Evolutionary conservation across 2,888 invertebrate species (phyloP).

Genomic region (Cheilosia pagana): DNA sequence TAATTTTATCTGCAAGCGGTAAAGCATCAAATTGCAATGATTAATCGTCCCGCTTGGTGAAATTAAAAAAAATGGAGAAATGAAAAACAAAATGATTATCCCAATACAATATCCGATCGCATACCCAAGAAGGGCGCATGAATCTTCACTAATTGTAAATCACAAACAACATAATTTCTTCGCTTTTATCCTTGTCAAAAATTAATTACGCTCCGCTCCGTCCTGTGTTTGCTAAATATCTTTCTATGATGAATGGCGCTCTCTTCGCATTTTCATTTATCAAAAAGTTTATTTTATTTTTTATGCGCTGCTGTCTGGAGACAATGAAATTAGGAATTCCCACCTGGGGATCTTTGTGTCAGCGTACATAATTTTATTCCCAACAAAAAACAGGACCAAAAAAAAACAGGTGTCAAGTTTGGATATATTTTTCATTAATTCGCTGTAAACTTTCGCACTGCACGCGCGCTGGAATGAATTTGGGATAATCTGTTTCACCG

Average conservation of each 20-base stretch:
- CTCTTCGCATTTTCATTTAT: slow-evolving; percentile 28
- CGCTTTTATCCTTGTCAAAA: slow-evolving; percentile 54
- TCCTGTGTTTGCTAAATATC: background rate
- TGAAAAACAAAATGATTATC: background rate
- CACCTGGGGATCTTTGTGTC: slow-evolving; percentile 46
- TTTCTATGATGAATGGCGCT: slow-evolving; percentile 46
- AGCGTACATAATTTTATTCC: slow-evolving; percentile 10
- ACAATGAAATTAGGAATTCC: slow-evolving; percentile 35
- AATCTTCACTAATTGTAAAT: background rate
- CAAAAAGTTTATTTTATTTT: background rate
- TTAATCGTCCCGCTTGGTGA: background rate
- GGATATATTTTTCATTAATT: slow-evolving; percentile 49
- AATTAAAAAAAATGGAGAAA: background rate
- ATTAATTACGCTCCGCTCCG: slow-evolving; percentile 39
- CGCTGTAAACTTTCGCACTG: background rate
- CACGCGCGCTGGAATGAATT: too few species aligned
- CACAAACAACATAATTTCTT: slow-evolving; percentile 3
- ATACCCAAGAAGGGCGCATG: background rate
- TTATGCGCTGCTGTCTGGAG: background rate
- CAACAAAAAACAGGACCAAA: background rate
- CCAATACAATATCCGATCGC: background rate
- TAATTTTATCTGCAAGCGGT: background rate
- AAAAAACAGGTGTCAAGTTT: slow-evolving; percentile 16
- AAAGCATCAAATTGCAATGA: background rate
- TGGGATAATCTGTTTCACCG: too few species aligned